Conservation (phyloP, 2,888 invertebrate species). For the Papilio gigon region DNA sequence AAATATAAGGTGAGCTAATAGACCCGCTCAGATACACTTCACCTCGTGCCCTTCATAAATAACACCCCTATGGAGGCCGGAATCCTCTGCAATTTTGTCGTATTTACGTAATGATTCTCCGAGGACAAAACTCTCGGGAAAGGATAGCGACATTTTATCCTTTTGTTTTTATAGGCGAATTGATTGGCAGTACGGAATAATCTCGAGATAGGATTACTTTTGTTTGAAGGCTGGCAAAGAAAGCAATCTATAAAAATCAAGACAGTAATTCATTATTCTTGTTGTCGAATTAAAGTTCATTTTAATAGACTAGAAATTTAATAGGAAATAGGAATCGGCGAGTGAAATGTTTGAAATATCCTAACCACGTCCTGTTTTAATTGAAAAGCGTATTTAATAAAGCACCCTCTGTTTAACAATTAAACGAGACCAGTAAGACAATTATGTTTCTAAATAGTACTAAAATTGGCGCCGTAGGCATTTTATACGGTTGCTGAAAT, state of each 20-base stretch:
- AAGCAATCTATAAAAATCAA: slow-evolving; percentile 53
- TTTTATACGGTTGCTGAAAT: background rate
- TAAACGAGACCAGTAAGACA: background rate
- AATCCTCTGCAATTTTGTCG: slow-evolving; percentile 71
- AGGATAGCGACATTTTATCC: slow-evolving; percentile 60
- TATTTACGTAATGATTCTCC: slow-evolving; percentile 77
- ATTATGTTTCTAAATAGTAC: slow-evolving; percentile 1
- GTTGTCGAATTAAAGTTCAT: background rate
- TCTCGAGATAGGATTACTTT: slow-evolving; percentile 73
- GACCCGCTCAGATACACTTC: slow-evolving; percentile 75
- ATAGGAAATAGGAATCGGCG: background rate
- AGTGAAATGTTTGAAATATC: slow-evolving; percentile 9
- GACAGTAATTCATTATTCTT: slow-evolving; percentile 51
- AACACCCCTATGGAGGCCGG: slow-evolving; percentile 72
- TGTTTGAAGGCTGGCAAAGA: slow-evolving; percentile 57
- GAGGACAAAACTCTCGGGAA: slow-evolving; percentile 62
- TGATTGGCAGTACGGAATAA: slow-evolving; percentile 74
- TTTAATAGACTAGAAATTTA: background rate
- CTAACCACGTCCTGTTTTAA: background rate
- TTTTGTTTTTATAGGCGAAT: slow-evolving; percentile 74
- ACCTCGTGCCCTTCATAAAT: slow-evolving; percentile 74
- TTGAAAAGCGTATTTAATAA: slow-evolving; percentile 12
- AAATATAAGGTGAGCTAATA: slow-evolving; percentile 81
- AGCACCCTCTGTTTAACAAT: background rate
- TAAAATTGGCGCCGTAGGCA: slow-evolving; percentile 3